Evolutionary conservation across 2,888 invertebrate genomes (phyloP).

Genomic region (Quadroppia sp.): DNA sequence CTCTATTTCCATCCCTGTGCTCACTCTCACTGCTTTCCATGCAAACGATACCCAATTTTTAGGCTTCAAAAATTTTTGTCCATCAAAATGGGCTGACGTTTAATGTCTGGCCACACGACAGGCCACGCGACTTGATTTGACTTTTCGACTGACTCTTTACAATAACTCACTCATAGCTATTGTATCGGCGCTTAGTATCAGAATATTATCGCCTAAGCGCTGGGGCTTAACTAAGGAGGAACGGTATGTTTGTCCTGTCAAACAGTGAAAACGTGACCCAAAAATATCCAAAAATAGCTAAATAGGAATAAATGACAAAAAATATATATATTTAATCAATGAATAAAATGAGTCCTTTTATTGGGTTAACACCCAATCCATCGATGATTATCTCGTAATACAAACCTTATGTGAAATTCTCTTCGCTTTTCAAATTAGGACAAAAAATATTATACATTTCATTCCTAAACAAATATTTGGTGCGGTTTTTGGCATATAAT

Average conservation of each 20-base stretch:
- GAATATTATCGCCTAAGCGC: neutral
- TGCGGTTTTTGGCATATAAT: constrained; percentile 9
- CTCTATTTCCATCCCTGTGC: constrained; percentile 12
- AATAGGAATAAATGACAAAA: constrained; percentile 11
- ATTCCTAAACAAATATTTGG: constrained; percentile 27
- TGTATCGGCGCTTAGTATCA: constrained; percentile 1
- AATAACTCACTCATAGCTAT: neutral
- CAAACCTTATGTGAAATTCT: constrained; percentile 23
- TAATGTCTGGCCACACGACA: constrained; percentile 9
- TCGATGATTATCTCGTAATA: constrained; percentile 16
- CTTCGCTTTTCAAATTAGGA: neutral
- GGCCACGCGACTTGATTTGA: constrained; percentile 23
- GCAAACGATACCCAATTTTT: neutral
- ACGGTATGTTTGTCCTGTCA: constrained; percentile 12
- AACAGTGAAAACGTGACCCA: constrained; percentile 13
- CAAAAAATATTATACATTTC: neutral
- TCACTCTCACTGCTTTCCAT: neutral
- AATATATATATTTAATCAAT: neutral
- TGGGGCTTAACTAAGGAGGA: neutral
- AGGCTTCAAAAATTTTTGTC: neutral
- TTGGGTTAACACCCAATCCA: neutral
- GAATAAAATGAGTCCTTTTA: neutral
- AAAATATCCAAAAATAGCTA: constrained; percentile 1
- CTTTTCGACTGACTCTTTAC: constrained; percentile 17
- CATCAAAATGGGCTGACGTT: neutral